Base-by-base conservation (phyloP, 2,888 invertebrate species). In the Brassicogethes aeneus region DNA sequence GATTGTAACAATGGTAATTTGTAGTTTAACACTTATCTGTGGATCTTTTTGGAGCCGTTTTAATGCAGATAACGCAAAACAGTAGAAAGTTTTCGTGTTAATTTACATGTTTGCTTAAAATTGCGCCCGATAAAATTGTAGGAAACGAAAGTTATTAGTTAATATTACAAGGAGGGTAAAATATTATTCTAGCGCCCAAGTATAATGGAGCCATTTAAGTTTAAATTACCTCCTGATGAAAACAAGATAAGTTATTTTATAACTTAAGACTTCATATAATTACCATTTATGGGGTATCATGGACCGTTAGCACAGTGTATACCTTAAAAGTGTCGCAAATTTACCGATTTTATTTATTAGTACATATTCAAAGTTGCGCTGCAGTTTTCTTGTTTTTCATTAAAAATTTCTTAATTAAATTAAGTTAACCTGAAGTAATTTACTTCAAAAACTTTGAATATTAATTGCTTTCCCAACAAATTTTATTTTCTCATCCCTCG, bases 181-280 rank as follows among this genome's bases (percentile, higher is more conserved):
- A 37, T 36, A 36, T 36, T 36, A 35, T 35, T 35, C 12, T 34
- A 17, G 30, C 30, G 14, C 37, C 37, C 17, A 39, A 42, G 38
- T 39, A 44, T 43, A 45, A 45, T 45, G 42, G 41, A 43, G 39
- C 44, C 39, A 31, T 41, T 45, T 41, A 48, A 48, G 36, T 45
- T 46, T 45, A 47, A 49, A 49, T 49, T 47, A 43, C 45, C 43
- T 42, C 17, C 39, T 40, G 45, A 40, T 49, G 47, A 47, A 47
- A 45, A 43, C 45, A 44, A 45, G 44, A 46, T 45, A 42, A 40
- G 35, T 40, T 38, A 40, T 45, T 45, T 45, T 44, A 47, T 16
- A 45, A 43, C 49, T 39, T 40, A 34, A 37, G 41, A 46, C 38
- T 42, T 39, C 41, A 34, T 45, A 39, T 51, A 48, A 45, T 45